Base-by-base conservation (phyloP, 2,888 invertebrate genomes). In the Oscheius sp. region DNA sequence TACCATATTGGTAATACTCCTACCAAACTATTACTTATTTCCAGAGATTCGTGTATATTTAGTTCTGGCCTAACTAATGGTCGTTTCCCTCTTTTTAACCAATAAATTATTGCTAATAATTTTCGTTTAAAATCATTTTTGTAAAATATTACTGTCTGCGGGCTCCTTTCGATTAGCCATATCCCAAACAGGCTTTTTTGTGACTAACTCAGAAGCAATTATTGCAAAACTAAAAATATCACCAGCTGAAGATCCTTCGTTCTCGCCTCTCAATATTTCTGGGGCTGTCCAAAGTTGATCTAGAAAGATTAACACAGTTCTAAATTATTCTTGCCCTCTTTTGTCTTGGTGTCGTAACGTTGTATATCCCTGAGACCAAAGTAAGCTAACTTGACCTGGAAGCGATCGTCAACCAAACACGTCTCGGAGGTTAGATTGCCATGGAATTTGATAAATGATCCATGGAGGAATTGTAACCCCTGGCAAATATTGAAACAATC, bases 261-360 rank as follows among this genome's bases (percentile, higher is more conserved):
- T 46, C 6, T 6, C 61, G 25, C 78, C 81, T 7, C 84, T 74
- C 0, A 85, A 49, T 5, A 79, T 63, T 80, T 85, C 85, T 1
- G 85, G 85, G 12, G 85, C 83, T 1, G 81, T 84, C 77, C 84
- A 86, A 1, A 85, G 74, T 25, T 83, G 18, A 18, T 81, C 86
- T 83, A 27, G 66, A 21, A 18, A 9, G 13, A 23, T 29, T 25
- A 12, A 2, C 21, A n/a, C 13, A 18, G 9, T 18, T 43, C 2
- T 43, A 9, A 35, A 6, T 6, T 35, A 6, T 9, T 35, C 69
- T 52, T 6, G 66, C 68, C 69, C 73, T 78, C 68, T n/a, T 43
- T 69, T 77, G 76, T 45, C n/a, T 18, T 21, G 7, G 35, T 21
- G 25, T 68, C 68, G 16, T 69, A 46, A 16, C 56, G 59, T 41